phyloP scores from a whole-genome alignment of 2,113 vertebrate species.

The Eurystomus gularis region DNA sequence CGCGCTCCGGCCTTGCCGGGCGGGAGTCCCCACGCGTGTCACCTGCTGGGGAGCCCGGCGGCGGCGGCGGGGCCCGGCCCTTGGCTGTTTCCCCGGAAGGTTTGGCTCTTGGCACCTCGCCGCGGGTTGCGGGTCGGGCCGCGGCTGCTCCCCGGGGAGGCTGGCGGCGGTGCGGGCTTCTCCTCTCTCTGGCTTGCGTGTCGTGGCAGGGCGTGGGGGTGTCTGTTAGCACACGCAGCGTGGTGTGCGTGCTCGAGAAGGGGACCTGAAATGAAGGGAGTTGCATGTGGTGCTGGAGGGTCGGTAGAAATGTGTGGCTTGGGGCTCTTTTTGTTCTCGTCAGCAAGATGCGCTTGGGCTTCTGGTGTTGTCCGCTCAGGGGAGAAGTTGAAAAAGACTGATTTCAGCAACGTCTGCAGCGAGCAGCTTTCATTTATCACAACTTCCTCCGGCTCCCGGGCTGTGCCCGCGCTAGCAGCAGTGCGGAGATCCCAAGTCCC shows the following conservation, averaged over 20 bases:
- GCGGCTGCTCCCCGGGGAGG: rapidly evolving
- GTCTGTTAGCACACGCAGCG: rapidly evolving
- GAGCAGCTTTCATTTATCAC: not conserved
- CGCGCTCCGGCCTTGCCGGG: not conserved
- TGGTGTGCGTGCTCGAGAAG: rapidly evolving
- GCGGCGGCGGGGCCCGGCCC: not conserved
- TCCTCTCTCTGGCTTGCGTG: rapidly evolving
- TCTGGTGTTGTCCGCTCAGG: not conserved
- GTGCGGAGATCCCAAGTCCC: not conserved
- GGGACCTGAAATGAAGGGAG: not conserved
- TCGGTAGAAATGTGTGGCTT: rapidly evolving
- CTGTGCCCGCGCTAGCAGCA: not conserved
- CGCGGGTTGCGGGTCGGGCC: not conserved
- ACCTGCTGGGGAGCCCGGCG: not conserved
- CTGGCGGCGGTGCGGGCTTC: rapidly evolving
- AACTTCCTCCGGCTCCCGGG: not conserved
- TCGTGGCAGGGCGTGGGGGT: not conserved
- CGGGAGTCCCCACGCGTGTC: not conserved
- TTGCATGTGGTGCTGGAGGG: not conserved
- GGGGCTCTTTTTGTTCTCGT: not conserved
- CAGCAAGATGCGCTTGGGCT: not conserved
- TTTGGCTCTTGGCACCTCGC: rapidly evolving
- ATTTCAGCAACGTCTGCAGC: not conserved
- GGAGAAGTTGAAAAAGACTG: not conserved
- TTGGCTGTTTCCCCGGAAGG: not conserved